Evolutionary conservation across 2,797 vertebrate genomes (phyloP).

Genomic region (Remorina albescens): DNA sequence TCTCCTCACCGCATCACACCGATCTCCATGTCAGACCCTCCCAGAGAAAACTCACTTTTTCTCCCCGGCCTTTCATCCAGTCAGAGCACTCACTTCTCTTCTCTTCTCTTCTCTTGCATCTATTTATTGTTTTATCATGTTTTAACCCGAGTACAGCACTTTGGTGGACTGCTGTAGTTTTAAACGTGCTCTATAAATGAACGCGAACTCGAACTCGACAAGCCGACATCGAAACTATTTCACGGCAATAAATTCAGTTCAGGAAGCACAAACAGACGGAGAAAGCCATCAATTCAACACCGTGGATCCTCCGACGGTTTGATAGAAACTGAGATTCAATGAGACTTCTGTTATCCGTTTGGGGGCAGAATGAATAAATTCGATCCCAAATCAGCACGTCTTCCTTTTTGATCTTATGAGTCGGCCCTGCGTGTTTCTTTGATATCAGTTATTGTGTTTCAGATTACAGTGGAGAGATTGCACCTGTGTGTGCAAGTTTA

Average conservation of each 20-base stretch:
- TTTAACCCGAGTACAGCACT: no score
- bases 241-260: not conserved
- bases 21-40: no score
- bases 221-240: no score
- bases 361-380: constrained; percentile 4
- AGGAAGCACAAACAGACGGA: constrained; percentile 1
- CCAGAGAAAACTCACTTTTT: no score
- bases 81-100: no score
- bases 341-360: constrained; percentile 12
- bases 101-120: no score
- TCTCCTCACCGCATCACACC: no score
- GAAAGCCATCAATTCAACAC: not conserved
- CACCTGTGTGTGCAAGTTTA: constrained; percentile 19
- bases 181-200: no score
- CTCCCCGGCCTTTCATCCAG: no score
- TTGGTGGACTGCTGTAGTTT: no score
- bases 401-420: constrained; percentile 29
- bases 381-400: constrained; percentile 19
- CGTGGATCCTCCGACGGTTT: not conserved
- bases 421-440: not conserved
- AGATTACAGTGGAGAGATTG: constrained; percentile 6
- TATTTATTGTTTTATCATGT: no score
- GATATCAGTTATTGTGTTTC: constrained; percentile 23
- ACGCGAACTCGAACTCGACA: no score
- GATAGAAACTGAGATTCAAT: constrained; percentile 1